Base-by-base conservation (phyloP, 2,888 invertebrate species). In the Erebia epiphron region DNA sequence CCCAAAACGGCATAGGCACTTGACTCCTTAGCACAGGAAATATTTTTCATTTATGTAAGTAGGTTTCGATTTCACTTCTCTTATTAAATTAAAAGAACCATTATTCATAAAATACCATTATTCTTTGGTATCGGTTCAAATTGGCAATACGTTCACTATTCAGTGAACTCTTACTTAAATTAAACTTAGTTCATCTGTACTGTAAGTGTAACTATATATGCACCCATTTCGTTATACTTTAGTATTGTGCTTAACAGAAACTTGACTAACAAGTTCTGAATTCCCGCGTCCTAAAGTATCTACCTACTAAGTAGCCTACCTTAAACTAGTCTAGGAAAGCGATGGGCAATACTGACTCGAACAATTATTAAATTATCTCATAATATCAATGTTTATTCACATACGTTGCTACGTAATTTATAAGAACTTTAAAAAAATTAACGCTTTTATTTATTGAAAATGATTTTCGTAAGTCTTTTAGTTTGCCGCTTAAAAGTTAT, bases 201-300 rank as follows among this genome's bases (percentile, higher is more conserved):
- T 4, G 4, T 54, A 18, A 18, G 2, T 54, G 18, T 0, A 16
- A 26, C n/a, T n/a, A n/a, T 50, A 35, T 65, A 67, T 41, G 67
- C 50, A 58, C 64, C 43, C 46, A 50, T 61, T 62, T 43, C 5
- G 56, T 65, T 18, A 3, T 26, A 26, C 2, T 3, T 26, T 3
- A 26, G 26, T 35, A 35, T 35, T 7, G 35, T 18, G 64, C 63
- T 54, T 43, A 65, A 61, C 68, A 61, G 21, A 70, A 73, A 73
- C 70, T 68, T 63, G 71, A 61, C 43, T 68, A 73, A 73, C 73
- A 73, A 73, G 73, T 73, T 70, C 57, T 62, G 58, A 52, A 70
- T 71, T 71, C 67, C 61, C 66, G 60, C 68, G 57, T 57, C 50
- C n/a, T 57, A 63, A 67, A 73, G 71, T 63, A 67, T 9, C 46